These are phyloP conservation scores for Trachelus troglodyta DNA, from an alignment of 2,888 invertebrate species.

Conservation along the genomic window DNA sequence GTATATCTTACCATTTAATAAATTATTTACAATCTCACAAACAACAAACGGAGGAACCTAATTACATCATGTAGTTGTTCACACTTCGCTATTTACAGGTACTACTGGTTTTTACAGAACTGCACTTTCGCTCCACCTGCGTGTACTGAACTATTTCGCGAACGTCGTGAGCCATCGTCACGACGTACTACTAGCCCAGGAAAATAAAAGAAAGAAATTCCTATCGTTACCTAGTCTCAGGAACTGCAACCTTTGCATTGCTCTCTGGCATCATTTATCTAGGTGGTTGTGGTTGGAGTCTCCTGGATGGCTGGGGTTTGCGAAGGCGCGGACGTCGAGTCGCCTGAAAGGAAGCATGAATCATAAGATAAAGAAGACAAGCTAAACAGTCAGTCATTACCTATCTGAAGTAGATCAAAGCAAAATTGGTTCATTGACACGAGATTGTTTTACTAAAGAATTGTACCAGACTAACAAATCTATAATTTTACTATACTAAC, in stretches of 20 bases:
- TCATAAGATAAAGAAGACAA: background rate
- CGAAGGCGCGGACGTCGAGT: slow-evolving; percentile 60
- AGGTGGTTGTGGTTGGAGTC: slow-evolving; percentile 53
- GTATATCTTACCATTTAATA: slow-evolving; percentile 60
- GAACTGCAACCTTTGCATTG: slow-evolving; percentile 62
- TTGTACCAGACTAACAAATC: background rate
- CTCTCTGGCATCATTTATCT: slow-evolving; percentile 43
- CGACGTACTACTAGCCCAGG: slow-evolving; percentile 8
- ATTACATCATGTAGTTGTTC: slow-evolving; percentile 64
- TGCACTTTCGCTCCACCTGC: slow-evolving; percentile 35
- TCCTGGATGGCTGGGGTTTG: slow-evolving; percentile 61
- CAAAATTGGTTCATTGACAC: background rate
- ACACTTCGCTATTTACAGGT: slow-evolving; percentile 65
- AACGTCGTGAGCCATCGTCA: background rate
- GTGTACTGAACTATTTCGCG: background rate
- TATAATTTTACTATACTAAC: background rate
- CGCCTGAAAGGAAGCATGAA: slow-evolving; percentile 44
- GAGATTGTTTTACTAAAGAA: background rate
- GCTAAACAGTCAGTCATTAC: background rate
- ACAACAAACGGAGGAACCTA: slow-evolving; percentile 66
- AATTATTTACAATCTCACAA: slow-evolving; percentile 67
- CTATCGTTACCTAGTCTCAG: slow-evolving; percentile 60
- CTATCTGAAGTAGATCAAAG: background rate
- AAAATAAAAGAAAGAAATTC: slow-evolving; percentile 41
- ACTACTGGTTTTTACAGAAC: slow-evolving; percentile 60